Base-by-base conservation (phyloP, 2,113 vertebrate species). In the Cnemophilus loriae region DNA sequence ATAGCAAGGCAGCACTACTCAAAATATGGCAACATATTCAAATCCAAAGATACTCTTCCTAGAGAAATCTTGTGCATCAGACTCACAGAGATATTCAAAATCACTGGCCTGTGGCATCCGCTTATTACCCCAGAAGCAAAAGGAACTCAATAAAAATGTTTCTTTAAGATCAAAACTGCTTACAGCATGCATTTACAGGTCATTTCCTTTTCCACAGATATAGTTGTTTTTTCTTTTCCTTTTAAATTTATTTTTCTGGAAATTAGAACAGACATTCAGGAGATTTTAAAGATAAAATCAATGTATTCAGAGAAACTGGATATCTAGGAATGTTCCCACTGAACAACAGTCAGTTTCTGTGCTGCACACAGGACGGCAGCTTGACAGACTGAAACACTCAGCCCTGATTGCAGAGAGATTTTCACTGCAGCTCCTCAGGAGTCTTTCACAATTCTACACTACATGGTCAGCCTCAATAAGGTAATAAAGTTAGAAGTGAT, bases 221-320 rank as follows among this genome's bases (percentile, higher is more conserved):
- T 3, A 73, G 12, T 11, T 63, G 13, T 5, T 20, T 46, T 27
- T 24, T 49, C 4, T 4, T 35, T 13, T 14, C 1, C 1, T 11
- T 16, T 11, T 32, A 41, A n/a, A n/a, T n/a, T 41, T 41, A 41
- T 41, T 5, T 16, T 8, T 2, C 12, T 67, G 5, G 9, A 63
- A 71, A 87, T 56, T 35, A 73, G 24, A 61, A 70, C 7, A 89
- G 47, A 86, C 65, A 47, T 27, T 59, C 11, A 2, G 15, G 27
- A 71, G 7, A 64, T 87, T 85, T 90, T 49, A 65, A 93, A 77
- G 22, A 41, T 60, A 77, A 61, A 67, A 77, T 67, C 56, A 63
- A 6, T 37, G 6, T 63, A 44, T 24, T 82, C 44, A 21, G 56
- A 81, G 35, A 90, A 89, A 56, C 22, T 49, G 53, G 26, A 19